phyloP scores from a whole-genome alignment of 2,888 invertebrate species.

The Napeogenes sylphis region DNA sequence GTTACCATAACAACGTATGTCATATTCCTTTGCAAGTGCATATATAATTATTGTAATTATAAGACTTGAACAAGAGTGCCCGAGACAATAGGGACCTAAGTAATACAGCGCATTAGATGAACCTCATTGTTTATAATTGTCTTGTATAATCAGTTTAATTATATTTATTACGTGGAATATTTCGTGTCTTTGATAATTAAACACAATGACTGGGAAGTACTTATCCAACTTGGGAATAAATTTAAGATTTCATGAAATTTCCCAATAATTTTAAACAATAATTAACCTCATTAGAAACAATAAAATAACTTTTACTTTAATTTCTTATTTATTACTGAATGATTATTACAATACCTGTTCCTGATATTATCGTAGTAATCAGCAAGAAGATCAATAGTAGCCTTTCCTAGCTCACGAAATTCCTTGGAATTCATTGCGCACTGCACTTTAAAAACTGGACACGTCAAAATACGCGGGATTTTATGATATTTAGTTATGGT shows the following conservation, averaged over 20 bases:
- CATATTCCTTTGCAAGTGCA: too few relatives aligned
- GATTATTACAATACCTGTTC: constrained; percentile 75
- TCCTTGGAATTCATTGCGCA: constrained; percentile 84
- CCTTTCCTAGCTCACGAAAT: constrained; percentile 90
- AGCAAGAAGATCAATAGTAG: constrained; percentile 93
- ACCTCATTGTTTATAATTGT: not conserved
- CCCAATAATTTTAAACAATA: too few relatives aligned
- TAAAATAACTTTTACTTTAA: too few relatives aligned
- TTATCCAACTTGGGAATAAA: too few relatives aligned
- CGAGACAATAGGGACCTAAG: not conserved
- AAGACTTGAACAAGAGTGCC: not conserved
- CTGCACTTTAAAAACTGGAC: constrained; percentile 29
- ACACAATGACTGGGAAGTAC: too few relatives aligned
- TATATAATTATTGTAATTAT: constrained; percentile 6
- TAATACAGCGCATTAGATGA: not conserved
- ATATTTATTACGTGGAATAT: not conserved
- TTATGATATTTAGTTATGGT: not conserved
- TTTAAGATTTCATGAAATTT: too few relatives aligned
- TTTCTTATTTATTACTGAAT: too few relatives aligned
- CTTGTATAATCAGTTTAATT: not conserved
- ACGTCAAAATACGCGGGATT: not conserved
- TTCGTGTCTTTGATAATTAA: not conserved
- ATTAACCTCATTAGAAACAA: too few relatives aligned
- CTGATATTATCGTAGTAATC: constrained; percentile 92
- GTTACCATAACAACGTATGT: too few relatives aligned